phyloP scores from a whole-genome alignment of 2,888 invertebrate genomes.

The Drosophila incognita region DNA sequence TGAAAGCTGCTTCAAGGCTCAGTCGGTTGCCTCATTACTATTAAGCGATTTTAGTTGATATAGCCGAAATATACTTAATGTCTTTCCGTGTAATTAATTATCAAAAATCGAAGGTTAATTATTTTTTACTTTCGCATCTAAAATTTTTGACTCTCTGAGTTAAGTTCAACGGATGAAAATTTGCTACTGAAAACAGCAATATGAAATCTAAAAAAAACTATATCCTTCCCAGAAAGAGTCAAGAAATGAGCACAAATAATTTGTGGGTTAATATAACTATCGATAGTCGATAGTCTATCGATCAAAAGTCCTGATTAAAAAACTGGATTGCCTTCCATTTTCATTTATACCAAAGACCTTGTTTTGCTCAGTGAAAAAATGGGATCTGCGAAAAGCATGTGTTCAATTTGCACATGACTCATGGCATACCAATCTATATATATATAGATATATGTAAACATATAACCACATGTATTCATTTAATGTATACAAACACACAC shows the following conservation, averaged over 20 bases:
- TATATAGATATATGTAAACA: neutral
- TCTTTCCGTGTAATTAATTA: no score
- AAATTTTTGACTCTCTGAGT: neutral
- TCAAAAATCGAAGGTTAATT: neutral
- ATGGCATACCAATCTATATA: slow-evolving; percentile 5
- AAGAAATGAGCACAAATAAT: neutral
- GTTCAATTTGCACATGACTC: slow-evolving; percentile 37
- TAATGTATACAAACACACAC: neutral
- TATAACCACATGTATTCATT: neutral
- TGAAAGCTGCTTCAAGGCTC: no score
- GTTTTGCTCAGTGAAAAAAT: neutral
- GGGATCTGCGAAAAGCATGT: slow-evolving; percentile 18
- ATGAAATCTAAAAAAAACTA: neutral
- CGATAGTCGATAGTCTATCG: neutral
- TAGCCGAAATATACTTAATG: no score
- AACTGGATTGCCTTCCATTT: slow-evolving; percentile 13
- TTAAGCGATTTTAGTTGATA: neutral
- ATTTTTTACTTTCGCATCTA: no score
- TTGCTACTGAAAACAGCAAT: no score
- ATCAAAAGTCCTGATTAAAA: neutral
- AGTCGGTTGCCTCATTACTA: no score
- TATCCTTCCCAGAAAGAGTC: neutral
- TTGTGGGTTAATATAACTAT: neutral
- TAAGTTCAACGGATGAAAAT: no score
- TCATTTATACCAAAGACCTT: slow-evolving; percentile 23